Conservation (phyloP, 2,797 vertebrate genomes). For the Macropodus opercularis region DNA sequence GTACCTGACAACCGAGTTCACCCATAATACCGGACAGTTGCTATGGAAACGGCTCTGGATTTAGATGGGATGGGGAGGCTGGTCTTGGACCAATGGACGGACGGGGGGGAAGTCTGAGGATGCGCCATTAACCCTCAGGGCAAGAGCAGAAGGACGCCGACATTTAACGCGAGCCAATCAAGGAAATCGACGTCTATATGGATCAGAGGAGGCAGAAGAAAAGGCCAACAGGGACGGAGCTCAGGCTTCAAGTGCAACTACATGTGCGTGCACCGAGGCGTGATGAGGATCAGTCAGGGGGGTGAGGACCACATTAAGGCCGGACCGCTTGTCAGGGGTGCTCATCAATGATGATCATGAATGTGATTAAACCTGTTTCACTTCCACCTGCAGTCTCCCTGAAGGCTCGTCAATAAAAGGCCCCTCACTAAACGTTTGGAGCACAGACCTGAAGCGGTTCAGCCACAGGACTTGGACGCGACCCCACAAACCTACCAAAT, state of each 20-base stretch:
- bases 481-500: background rate
- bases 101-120: constrained; percentile 27
- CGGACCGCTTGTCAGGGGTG: constrained; percentile 12
- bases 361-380: constrained; percentile 20
- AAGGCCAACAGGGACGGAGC: constrained; percentile 25
- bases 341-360: constrained; percentile 19
- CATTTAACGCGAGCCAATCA: constrained; percentile 35
- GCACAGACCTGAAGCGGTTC: too few relatives aligned
- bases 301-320: constrained; percentile 25
- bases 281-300: constrained; percentile 25
- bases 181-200: constrained; percentile 38
- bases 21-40: constrained; percentile 54
- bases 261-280: constrained; percentile 11
- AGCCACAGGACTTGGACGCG: too few relatives aligned
- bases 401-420: background rate
- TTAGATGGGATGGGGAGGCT: constrained; percentile 8
- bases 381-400: background rate
- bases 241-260: constrained; percentile 42
- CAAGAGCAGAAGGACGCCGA: constrained; percentile 24
- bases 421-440: too few relatives aligned
- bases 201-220: constrained; percentile 23
- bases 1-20: constrained; percentile 15
- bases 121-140: constrained; percentile 57
- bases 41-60: constrained; percentile 43
- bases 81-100: constrained; percentile 2